Conservation (phyloP, 1,140 invertebrate species). For the Halesus radiatus region DNA sequence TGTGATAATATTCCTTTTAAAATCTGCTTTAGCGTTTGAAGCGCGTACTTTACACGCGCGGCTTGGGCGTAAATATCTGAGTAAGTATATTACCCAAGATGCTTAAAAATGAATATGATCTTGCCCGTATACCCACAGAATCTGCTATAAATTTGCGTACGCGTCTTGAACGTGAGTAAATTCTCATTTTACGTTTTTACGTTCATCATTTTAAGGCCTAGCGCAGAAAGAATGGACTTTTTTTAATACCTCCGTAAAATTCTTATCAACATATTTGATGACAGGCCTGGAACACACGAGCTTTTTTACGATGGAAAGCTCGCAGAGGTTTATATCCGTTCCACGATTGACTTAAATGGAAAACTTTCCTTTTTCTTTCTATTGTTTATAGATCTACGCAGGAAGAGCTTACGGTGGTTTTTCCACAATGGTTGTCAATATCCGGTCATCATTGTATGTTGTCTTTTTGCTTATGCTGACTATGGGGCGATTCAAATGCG, state of each 20-base stretch:
- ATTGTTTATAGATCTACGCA: background rate
- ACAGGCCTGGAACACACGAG: background rate
- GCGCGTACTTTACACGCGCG: too few species aligned
- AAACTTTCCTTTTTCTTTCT: background rate
- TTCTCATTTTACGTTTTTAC: slow-evolving; percentile 9
- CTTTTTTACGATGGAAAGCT: background rate
- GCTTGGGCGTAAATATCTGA: background rate
- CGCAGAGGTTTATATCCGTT: background rate
- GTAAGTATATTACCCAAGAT: background rate
- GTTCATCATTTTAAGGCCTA: slow-evolving; percentile 5
- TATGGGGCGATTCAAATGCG: too few species aligned
- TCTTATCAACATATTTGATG: slow-evolving; percentile 22
- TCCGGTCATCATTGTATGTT: too few species aligned
- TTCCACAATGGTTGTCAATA: background rate
- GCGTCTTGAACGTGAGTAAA: slow-evolving; percentile 22
- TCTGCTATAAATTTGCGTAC: slow-evolving; percentile 26
- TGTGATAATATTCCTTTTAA: too few species aligned
- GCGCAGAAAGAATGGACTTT: background rate
- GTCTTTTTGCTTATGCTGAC: too few species aligned
- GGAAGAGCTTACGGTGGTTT: background rate
- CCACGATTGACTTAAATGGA: background rate
- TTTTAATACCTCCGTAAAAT: background rate
- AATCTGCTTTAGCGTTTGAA: too few species aligned
- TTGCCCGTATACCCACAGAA: background rate
- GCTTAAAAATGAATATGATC: slow-evolving; percentile 10